Conservation (phyloP, 2,113 vertebrate genomes). For the Microtus richardsoni region DNA sequence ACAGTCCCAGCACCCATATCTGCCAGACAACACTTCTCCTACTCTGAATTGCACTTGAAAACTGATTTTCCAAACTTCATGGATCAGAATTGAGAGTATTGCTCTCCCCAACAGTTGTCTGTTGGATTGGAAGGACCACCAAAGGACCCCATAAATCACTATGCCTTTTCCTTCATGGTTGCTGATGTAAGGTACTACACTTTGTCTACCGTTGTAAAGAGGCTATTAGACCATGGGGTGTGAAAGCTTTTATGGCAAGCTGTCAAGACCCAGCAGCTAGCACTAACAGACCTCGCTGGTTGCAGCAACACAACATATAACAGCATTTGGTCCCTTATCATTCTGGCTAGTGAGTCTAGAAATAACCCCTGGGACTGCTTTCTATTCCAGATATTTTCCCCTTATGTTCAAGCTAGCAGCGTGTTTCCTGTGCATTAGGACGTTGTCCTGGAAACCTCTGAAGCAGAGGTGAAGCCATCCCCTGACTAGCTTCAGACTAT, state of each 20-base stretch:
- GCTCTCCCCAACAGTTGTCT: not conserved
- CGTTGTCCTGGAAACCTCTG: constrained; percentile 29
- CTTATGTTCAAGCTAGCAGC: not conserved
- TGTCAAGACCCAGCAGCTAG: not conserved
- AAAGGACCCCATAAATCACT: not conserved
- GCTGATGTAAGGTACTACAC: not conserved
- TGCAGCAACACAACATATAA: too few relatives aligned
- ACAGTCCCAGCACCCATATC: not conserved
- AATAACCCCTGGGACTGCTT: not conserved
- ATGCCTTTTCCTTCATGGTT: not conserved
- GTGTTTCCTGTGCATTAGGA: constrained; percentile 4
- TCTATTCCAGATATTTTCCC: not conserved
- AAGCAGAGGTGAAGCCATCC: not conserved
- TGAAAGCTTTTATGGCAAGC: not conserved
- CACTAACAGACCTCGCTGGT: not conserved
- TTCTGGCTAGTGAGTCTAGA: not conserved
- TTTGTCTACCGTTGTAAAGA: not conserved
- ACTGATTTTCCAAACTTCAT: not conserved
- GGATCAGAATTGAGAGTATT: not conserved
- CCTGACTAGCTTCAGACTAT: not conserved
- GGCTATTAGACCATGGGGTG: accelerated
- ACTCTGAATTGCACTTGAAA: not conserved
- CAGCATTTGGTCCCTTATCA: not conserved
- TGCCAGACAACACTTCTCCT: not conserved
- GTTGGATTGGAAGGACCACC: not conserved